Evolutionary conservation across 2,113 vertebrate species (phyloP), one percentile per base, ranked within the genome.

Genomic region (Ctenodactylus gundi): DNA sequence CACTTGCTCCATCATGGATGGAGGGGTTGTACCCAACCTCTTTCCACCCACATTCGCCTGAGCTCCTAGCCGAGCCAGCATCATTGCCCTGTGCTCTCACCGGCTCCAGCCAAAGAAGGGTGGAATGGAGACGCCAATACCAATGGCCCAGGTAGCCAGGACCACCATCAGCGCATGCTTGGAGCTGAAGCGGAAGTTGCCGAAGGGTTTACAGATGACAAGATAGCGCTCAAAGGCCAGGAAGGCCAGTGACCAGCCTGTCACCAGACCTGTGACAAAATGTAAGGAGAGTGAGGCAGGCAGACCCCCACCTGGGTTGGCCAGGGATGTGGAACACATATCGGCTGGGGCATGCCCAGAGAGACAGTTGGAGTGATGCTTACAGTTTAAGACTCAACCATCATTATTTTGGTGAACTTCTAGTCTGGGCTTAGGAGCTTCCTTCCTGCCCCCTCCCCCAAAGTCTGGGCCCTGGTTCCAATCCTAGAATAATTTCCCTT

Each of bases 71-170:
- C 49, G 73, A 46, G 51, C 39, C 46, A 87, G 73, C 13, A 65
- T 80, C 77, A 17, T 29, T 4, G 4, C 36, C 57, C 36, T 46
- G 1, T 1, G 0, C 23, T 36, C 95, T 96, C 95, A 99, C 99
- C 98, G 98, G 98, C 99, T 99, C 98, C 99, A 99, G 23, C 99
- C 99, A 0, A 98, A 98, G 97, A 98, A 99, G 23, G 99, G 99
- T 1, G 98, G 98, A 18, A 98, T 53, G n/a, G 98, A 98, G 11
- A 98, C 98, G 0, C 98, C 49, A 0, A 98, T 0, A 0, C 98
- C 98, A 17, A 99, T 98, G 92, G 89, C 12, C 99, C 99, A 99
- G 57, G 98, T 99, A 94, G 98, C 96, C 58, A 65, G 93, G 4
- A 99, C 98, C 0, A 98, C 99, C 8, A 92, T 82, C 36, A 98